These are phyloP conservation scores for Muntiacus muntjak DNA, from an alignment of 2,113 vertebrate species.

Conservation along the genomic window DNA sequence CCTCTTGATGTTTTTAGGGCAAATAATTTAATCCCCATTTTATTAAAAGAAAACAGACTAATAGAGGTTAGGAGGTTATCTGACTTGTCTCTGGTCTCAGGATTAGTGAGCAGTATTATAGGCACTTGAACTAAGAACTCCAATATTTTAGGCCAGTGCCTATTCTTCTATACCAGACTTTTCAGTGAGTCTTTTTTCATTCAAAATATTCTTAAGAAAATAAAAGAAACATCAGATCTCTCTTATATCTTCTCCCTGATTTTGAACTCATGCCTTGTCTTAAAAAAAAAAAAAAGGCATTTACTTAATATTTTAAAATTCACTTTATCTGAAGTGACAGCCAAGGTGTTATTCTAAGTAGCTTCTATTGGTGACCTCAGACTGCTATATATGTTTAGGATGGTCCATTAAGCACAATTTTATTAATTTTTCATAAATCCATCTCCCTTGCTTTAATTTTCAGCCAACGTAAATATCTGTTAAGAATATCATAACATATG, in stretches of 20 bases:
- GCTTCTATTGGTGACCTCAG: neutral
- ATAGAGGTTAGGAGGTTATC: neutral
- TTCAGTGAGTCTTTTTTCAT: neutral
- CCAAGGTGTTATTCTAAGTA: neutral
- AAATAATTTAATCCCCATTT: conserved; percentile 42
- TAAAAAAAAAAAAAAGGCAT: neutral
- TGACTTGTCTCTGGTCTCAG: neutral
- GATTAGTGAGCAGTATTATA: neutral
- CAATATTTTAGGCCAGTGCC: neutral
- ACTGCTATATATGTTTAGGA: neutral
- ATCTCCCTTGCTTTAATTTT: conserved; percentile 9
- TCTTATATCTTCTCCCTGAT: neutral
- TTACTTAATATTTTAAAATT: conserved; percentile 19
- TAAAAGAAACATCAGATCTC: neutral
- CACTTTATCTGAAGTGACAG: neutral
- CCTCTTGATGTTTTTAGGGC: neutral
- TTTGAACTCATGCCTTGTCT: neutral
- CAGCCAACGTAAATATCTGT: neutral
- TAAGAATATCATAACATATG: neutral
- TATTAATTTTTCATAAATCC: conserved; percentile 1
- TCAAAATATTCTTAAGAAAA: neutral
- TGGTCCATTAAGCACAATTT: neutral
- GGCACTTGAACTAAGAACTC: neutral
- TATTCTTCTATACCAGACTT: neutral
- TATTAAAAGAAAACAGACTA: conserved; percentile 42